A percentile compares a stretch with the other conserved stretches of the same genome.
Conservation (phyloP, 2,797 vertebrate species). For the Acipenser transmontanus region DNA sequence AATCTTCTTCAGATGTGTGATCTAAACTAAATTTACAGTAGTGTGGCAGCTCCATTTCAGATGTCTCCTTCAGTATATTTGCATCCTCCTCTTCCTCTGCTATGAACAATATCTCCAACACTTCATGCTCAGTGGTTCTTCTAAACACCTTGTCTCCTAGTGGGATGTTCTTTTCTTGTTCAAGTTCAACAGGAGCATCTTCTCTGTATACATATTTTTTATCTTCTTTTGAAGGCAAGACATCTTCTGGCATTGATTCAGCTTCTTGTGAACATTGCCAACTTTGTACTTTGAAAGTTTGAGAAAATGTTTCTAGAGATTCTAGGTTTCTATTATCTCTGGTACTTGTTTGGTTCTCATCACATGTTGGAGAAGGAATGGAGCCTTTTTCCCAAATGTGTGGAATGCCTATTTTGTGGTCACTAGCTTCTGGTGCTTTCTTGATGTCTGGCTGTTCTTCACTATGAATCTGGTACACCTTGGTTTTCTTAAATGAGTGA, state of each 20-base stretch:
- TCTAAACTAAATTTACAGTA: neutral
- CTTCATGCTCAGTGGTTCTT: constrained; percentile 24
- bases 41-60: neutral
- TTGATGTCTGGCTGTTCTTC: constrained; percentile 15
- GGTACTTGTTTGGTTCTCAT: constrained; percentile 27
- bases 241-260: constrained; percentile 39
- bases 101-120: neutral
- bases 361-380: constrained; percentile 20
- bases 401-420: constrained; percentile 7
- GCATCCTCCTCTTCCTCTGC: neutral
- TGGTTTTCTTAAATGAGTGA: constrained; percentile 17
- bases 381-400: constrained; percentile 20
- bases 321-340: constrained; percentile 16
- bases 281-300: constrained; percentile 16
- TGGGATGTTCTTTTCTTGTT: constrained; percentile 41
- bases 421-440: neutral
- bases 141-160: too few species aligned
- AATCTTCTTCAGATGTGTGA: neutral
- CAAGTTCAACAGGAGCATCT: neutral
- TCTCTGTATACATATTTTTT: neutral
- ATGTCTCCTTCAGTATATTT: neutral
- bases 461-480: constrained; percentile 19
- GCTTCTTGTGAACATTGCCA: constrained; percentile 39
- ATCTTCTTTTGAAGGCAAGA: too few species aligned
- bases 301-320: constrained; percentile 32